Percentiles rank a stretch among this genome's conserved stretches.
Conservation (phyloP, 1,140 invertebrate species). For the Adelges cooleyi region DNA sequence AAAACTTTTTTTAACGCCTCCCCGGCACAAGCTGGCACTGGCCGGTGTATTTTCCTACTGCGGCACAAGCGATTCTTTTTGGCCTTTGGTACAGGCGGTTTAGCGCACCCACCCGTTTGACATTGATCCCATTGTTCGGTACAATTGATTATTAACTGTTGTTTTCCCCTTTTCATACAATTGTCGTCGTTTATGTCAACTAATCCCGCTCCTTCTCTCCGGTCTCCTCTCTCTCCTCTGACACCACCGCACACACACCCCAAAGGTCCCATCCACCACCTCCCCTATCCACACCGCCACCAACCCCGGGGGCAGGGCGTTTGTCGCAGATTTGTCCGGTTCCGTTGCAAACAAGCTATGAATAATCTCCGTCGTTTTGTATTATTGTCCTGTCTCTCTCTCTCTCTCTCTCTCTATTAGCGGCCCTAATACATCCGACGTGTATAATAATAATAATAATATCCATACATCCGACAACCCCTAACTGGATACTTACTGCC, state of each 20-base stretch:
- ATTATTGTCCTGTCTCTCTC: no score
- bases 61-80: conserved; percentile 6
- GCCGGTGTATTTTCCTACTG: not conserved
- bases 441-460: no score
- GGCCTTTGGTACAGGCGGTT: conserved; percentile 19
- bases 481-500: no score
- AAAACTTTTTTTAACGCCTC: no score
- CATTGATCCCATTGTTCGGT: conserved; percentile 24
- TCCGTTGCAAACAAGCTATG: no score
- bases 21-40: no score
- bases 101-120: conserved; percentile 28
- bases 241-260: not conserved
- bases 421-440: no score
- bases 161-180: conserved; percentile 10
- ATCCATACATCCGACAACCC: no score
- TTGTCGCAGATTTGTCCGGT: not conserved
- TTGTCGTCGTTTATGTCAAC: not conserved
- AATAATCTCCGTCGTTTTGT: no score
- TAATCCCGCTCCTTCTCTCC: no score
- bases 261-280: not conserved
- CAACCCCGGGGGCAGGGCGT: not conserved
- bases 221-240: no score
- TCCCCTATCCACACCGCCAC: not conserved
- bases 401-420: no score
- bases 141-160: conserved; percentile 29